Evolutionary conservation across 2,797 vertebrate species (phyloP).

Genomic region (Neostethus bicornis): DNA sequence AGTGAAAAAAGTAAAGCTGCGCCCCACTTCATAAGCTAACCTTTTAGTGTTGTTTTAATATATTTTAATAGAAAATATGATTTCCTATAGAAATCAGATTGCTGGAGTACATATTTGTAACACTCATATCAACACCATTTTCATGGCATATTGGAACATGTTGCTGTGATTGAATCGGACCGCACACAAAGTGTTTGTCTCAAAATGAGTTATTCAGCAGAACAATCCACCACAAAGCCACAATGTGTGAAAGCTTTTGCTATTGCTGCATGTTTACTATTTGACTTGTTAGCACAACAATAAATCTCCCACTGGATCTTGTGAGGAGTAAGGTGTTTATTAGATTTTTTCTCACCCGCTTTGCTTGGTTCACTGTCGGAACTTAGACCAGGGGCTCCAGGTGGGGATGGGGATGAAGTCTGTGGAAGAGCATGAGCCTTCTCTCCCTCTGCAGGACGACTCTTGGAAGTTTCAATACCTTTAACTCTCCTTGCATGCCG

Average conservation of each 20-base stretch:
- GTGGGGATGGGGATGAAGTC: slow-evolving; percentile 76
- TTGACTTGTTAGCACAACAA: slow-evolving; percentile 25
- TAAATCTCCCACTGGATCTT: slow-evolving; percentile 17
- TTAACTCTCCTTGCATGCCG: slow-evolving; percentile 92
- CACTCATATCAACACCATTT: slow-evolving; percentile 11
- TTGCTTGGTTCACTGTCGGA: slow-evolving; percentile 73
- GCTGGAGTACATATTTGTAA: not conserved
- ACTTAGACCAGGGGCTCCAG: slow-evolving; percentile 49
- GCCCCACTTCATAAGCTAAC: slow-evolving; percentile 13
- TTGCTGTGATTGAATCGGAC: slow-evolving; percentile 24
- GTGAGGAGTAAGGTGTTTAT: slow-evolving; percentile 20
- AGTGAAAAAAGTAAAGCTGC: not conserved
- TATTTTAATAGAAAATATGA: not conserved
- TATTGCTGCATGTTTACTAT: slow-evolving; percentile 42
- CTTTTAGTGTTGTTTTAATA: no score
- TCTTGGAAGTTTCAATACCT: slow-evolving; percentile 92
- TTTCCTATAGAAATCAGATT: not conserved
- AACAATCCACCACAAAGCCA: slow-evolving; percentile 28
- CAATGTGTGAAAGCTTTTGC: slow-evolving; percentile 40
- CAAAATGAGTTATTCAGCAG: slow-evolving; percentile 16
- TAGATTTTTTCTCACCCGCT: slow-evolving; percentile 70
- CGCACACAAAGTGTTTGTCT: slow-evolving; percentile 39
- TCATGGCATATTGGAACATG: slow-evolving; percentile 1
- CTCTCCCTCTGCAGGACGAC: slow-evolving; percentile 86
- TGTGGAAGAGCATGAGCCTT: slow-evolving; percentile 74